phyloP scores from a whole-genome alignment of 2,888 invertebrate genomes.

The Aproaerema taeniolella region DNA sequence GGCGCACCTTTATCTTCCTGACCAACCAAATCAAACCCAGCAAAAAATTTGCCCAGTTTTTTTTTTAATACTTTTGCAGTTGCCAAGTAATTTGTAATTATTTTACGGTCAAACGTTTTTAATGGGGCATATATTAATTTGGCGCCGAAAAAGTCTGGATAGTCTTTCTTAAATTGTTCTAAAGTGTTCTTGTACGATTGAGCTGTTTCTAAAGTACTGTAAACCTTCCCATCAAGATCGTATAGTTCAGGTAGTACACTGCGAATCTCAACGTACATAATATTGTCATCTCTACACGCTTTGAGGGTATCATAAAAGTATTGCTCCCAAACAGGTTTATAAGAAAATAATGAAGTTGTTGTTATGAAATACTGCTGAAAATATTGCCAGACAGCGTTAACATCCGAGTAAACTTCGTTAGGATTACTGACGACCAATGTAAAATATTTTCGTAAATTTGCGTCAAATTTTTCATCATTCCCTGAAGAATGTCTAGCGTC shows the following conservation, averaged over 20 bases:
- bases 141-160: slow-evolving; percentile 82
- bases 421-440: slow-evolving; percentile 74
- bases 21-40: slow-evolving; percentile 89
- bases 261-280: slow-evolving; percentile 84
- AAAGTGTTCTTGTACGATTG: slow-evolving; percentile 73
- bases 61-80: slow-evolving; percentile 60
- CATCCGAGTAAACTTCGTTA: slow-evolving; percentile 61
- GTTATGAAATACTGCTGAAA: slow-evolving; percentile 77
- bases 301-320: slow-evolving; percentile 81
- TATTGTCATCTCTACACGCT: slow-evolving; percentile 81
- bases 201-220: slow-evolving; percentile 72
- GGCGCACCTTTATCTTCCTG: slow-evolving; percentile 86
- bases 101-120: slow-evolving; percentile 55
- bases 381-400: slow-evolving; percentile 78
- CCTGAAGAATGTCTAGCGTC: slow-evolving; percentile 63
- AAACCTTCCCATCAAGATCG: slow-evolving; percentile 79
- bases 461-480: slow-evolving; percentile 71
- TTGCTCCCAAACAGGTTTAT: slow-evolving; percentile 80
- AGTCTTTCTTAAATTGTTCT: slow-evolving; percentile 73
- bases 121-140: slow-evolving; percentile 83
- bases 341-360: slow-evolving; percentile 72
- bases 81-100: slow-evolving; percentile 64
- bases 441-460: slow-evolving; percentile 66
- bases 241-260: slow-evolving; percentile 80
- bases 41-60: slow-evolving; percentile 81